Base-by-base conservation (phyloP, 2,113 vertebrate species). In the Neomonachus schauinslandi region DNA sequence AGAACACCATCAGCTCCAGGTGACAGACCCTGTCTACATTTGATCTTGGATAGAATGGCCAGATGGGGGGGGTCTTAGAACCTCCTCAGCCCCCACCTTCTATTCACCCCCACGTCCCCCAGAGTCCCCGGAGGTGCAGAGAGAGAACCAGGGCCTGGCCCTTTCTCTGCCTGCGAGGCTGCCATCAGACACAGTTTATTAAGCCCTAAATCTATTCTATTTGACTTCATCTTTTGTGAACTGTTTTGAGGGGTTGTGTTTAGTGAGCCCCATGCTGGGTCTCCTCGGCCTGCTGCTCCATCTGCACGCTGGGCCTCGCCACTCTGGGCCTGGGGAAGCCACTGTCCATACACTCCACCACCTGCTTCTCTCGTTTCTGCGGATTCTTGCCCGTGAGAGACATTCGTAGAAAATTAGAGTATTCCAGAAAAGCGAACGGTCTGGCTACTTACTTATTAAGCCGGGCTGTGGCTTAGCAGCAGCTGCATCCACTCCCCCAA, bases 301-400 rank as follows among this genome's bases (percentile, higher is more conserved):
- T 59, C 71, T 22, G 33, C 55, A 13, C 24, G 33, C 42, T 8
- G 0, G 0, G 31, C n/a, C 55, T 10, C 55, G 39, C 72, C 71
- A 7, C 31, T 36, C 16, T 6, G 22, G 18, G 14, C n/a, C n/a
- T 5, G 3, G 4, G 9, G 84, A 77, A 57, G 16, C 76, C 8
- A 0, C 53, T 21, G 2, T 9, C 28, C 53, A 14, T 26, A 26
- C 42, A 26, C 46, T 11, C 12, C 2, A 5, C 63, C n/a, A 2
- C 49, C 57, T 8, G 42, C 18, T 36, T 31, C 72, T 74, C 46
- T 72, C 18, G 28, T 31, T 57, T 26, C 39, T 39, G n/a, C 14
- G 24, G 76, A 67, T 51, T 83, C 61, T 65, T 28, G 77, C 84
- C 49, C 10, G 16, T 49, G 36, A 49, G 55, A 76, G 57, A 83